Conservation (phyloP, 1,140 invertebrate genomes). For the Drosophila parvula region DNA sequence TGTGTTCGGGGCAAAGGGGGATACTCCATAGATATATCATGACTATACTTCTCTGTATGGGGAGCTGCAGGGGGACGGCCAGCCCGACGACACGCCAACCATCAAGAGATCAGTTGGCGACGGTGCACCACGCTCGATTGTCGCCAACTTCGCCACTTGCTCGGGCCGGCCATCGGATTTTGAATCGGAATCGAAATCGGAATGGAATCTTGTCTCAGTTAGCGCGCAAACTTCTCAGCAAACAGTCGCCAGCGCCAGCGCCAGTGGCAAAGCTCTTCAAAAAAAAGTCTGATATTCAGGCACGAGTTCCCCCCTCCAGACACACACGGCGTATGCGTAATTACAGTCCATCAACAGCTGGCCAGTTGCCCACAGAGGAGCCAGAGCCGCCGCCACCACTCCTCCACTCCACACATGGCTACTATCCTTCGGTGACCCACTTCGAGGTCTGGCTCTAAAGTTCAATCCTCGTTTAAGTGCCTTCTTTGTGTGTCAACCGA, state of each 20-base stretch:
- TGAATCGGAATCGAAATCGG: conserved; percentile 24
- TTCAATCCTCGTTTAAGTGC: conserved; percentile 54
- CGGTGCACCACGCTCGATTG: conserved; percentile 32
- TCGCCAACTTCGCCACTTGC: conserved; percentile 59
- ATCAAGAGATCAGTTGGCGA: conserved; percentile 50
- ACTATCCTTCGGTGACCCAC: conserved; percentile 46
- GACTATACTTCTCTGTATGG: not conserved
- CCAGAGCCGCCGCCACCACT: not conserved
- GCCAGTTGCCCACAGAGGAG: conserved; percentile 43
- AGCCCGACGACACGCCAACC: conserved; percentile 34
- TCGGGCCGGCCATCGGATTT: conserved; percentile 47
- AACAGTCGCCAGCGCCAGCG: conserved; percentile 58
- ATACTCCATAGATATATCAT: conserved; percentile 13
- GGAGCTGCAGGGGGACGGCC: not conserved
- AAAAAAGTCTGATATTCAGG: conserved; percentile 15
- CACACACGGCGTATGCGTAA: conserved; percentile 73
- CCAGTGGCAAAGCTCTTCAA: conserved; percentile 11
- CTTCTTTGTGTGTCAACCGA: conserved; percentile 70
- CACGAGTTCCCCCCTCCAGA: conserved; percentile 4
- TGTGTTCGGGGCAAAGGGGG: conserved; percentile 15
- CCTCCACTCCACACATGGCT: conserved; percentile 5
- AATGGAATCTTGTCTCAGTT: conserved; percentile 74
- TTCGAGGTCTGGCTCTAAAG: conserved; percentile 49
- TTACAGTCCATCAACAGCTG: conserved; percentile 50
- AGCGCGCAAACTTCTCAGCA: conserved; percentile 73